phyloP scores from a whole-genome alignment of 1,140 invertebrate species.

The Drosophila murphyi region DNA sequence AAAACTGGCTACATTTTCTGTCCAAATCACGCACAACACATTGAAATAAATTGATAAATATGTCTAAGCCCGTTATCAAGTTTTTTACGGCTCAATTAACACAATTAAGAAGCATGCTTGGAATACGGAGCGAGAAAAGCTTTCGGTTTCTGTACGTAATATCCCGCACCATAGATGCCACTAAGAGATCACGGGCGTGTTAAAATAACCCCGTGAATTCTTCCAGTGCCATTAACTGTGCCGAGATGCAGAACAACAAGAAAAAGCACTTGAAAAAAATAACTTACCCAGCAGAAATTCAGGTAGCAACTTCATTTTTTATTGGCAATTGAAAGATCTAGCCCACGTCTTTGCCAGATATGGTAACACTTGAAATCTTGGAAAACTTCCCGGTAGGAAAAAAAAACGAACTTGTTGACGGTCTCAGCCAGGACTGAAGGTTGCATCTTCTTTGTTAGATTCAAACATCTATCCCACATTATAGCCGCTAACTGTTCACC shows the following conservation, averaged over 20 bases:
- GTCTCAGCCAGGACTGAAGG: slow-evolving; percentile 3
- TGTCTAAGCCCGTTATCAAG: slow-evolving; percentile 3
- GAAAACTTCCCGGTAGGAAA: slow-evolving; percentile 8
- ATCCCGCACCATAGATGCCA: slow-evolving; percentile 85
- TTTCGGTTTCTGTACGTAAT: slow-evolving; percentile 43
- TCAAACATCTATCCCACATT: slow-evolving; percentile 51
- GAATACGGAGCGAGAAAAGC: background rate
- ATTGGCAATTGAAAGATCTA: slow-evolving; percentile 13
- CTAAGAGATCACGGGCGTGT: slow-evolving; percentile 85
- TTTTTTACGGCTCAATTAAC: slow-evolving; percentile 49
- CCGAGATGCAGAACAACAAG: slow-evolving; percentile 60
- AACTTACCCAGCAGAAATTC: slow-evolving; percentile 9
- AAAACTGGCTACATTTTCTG: slow-evolving; percentile 24
- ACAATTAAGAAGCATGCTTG: slow-evolving; percentile 37
- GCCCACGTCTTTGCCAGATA: slow-evolving; percentile 23
- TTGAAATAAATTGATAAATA: background rate
- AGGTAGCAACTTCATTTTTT: slow-evolving; percentile 3
- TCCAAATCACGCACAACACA: slow-evolving; percentile 28
- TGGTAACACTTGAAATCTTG: slow-evolving; percentile 11
- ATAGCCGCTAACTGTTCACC: slow-evolving; percentile 32
- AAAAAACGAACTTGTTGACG: slow-evolving; percentile 5
- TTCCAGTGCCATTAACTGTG: slow-evolving; percentile 86
- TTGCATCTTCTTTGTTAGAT: slow-evolving; percentile 22
- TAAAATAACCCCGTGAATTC: slow-evolving; percentile 85
- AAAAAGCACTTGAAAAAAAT: slow-evolving; percentile 1